Conservation (phyloP, 23 tunicate genomes). For the Trididemnum miniatum region DNA sequence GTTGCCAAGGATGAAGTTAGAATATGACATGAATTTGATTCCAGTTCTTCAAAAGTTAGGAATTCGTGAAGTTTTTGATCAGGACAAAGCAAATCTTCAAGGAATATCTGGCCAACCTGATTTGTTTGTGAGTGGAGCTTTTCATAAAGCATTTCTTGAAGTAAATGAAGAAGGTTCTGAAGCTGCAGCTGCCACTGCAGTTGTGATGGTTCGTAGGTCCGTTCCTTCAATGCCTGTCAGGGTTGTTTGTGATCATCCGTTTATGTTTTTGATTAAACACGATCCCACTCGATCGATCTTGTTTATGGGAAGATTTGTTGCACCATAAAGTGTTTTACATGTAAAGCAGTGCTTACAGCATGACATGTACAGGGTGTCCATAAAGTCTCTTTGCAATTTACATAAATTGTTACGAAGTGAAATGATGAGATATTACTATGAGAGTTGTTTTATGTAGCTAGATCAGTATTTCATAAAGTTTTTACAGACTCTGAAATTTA, state of each 20-base stretch:
- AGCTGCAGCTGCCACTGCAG: constrained; percentile 88
- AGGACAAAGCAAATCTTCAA: constrained; percentile 30
- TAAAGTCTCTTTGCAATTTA: no score
- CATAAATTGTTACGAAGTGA: no score
- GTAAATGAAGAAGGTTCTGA: constrained; percentile 93
- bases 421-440: no score
- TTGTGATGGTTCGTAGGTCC: constrained; percentile 24
- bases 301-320: constrained; percentile 55
- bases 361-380: no score
- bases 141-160: constrained; percentile 80
- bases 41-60: constrained; percentile 44
- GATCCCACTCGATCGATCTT: constrained; percentile 49
- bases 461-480: no score
- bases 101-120: constrained; percentile 39
- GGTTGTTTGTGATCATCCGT: constrained; percentile 82
- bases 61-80: constrained; percentile 37
- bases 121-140: constrained; percentile 43
- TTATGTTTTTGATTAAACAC: constrained; percentile 72
- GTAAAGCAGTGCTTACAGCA: no score
- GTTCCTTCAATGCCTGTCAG: background rate
- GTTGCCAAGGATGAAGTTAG: constrained; percentile 69
- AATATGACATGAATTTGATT: constrained; percentile 22
- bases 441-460: no score
- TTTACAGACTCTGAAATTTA: no score
- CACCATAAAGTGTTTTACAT: no score